phyloP scores from a whole-genome alignment of 1,140 invertebrate species.

The Trichonephila clavipes region DNA sequence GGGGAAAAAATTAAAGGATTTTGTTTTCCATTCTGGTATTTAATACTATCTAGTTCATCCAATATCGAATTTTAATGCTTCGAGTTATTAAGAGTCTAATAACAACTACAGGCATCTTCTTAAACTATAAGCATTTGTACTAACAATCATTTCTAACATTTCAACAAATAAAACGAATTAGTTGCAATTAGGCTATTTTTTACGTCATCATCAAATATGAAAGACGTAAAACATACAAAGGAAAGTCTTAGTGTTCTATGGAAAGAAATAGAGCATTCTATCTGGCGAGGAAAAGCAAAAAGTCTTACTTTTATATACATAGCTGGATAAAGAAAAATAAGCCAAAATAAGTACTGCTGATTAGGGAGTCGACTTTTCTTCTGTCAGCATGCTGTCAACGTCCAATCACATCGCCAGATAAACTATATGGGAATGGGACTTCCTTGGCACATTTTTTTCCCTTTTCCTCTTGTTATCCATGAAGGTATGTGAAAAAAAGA shows the following conservation, averaged over 20 bases:
- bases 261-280: not conserved
- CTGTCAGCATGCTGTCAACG: constrained; percentile 57
- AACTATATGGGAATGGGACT: constrained; percentile 49
- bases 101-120: no score
- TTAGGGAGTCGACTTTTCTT: constrained; percentile 69
- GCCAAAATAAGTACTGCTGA: constrained; percentile 63
- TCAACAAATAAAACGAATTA: not conserved
- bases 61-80: no score
- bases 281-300: not conserved
- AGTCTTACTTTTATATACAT: constrained; percentile 30
- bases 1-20: no score
- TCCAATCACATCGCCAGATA: constrained; percentile 67
- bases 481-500: constrained; percentile 41
- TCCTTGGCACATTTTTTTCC: not conserved
- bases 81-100: no score
- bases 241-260: not conserved
- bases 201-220: not conserved
- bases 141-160: not conserved
- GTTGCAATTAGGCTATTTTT: not conserved
- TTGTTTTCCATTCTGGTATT: no score
- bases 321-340: constrained; percentile 32
- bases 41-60: no score
- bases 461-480: constrained; percentile 16
- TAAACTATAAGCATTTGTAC: no score
- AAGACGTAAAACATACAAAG: not conserved